A percentile compares a stretch with the other conserved stretches of the same genome.
Conservation (phyloP, 2,888 invertebrate species). For the Aleiodes testaceus region DNA sequence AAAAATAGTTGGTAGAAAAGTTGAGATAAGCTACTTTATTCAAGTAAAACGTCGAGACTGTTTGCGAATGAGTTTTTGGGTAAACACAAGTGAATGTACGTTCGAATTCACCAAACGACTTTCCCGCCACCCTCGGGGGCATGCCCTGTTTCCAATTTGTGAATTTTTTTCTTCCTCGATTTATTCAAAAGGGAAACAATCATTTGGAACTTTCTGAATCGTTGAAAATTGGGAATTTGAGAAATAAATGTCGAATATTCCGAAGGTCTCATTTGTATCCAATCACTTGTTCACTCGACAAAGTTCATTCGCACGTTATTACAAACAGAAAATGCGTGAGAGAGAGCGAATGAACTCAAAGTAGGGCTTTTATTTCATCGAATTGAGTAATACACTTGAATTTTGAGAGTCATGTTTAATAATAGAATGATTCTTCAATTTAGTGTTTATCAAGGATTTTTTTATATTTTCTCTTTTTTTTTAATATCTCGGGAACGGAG, state of each 20-base stretch:
- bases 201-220: not conserved
- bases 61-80: slow-evolving; percentile 44
- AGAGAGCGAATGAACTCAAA: slow-evolving; percentile 51
- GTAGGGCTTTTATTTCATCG: slow-evolving; percentile 47
- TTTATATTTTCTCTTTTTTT: no score
- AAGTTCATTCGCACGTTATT: slow-evolving; percentile 37
- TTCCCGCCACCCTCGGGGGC: slow-evolving; percentile 30
- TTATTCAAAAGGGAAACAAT: not conserved
- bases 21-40: slow-evolving; percentile 1
- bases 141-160: slow-evolving; percentile 24
- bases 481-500: no score
- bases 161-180: not conserved
- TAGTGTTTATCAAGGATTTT: no score
- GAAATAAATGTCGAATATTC: not conserved
- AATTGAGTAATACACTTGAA: slow-evolving; percentile 47
- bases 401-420: slow-evolving; percentile 34
- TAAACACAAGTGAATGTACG: slow-evolving; percentile 44
- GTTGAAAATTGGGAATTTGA: not conserved
- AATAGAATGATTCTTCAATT: slow-evolving; percentile 13
- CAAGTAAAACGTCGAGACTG: not conserved
- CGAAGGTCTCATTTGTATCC: slow-evolving; percentile 21
- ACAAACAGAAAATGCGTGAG: slow-evolving; percentile 12
- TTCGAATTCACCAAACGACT: slow-evolving; percentile 28
- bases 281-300: slow-evolving; percentile 50
- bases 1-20: not conserved